Base-by-base conservation (phyloP, 2,888 invertebrate species). In the Tachina lurida region DNA sequence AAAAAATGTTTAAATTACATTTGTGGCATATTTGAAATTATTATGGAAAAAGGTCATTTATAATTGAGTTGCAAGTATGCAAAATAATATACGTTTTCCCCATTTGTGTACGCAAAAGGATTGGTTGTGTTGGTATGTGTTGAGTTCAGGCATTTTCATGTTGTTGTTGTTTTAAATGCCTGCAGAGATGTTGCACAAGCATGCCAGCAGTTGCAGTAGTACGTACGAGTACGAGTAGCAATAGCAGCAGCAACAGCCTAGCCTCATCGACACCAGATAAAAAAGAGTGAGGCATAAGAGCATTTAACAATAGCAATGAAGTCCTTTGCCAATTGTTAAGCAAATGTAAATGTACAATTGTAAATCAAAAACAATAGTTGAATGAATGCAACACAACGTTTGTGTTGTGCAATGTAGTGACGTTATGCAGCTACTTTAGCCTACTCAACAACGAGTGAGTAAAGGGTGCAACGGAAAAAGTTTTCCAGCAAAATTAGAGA, bases 281-380 rank as follows among this genome's bases (percentile, higher is more conserved):
- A 68, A 52, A 19, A 56, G 41, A 65, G 49, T 54, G 15, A 22
- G 19, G 60, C 22, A 58, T 65, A 43, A 47, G 31, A 77, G 62
- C 49, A 79, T 86, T 83, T 70, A 85, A 86, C 86, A 86, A 86
- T 76, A 73, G 79, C 83, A 83, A 65, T 78, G 73, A 73, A 79
- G 83, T 83, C 86, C 83, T 86, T 86, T 86, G 83, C 86, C 86
- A 83, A 86, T 86, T 86, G 86, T 83, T 83, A 43, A 78, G 76
- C 79, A 86, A 86, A 83, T 82, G 82, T 82, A 86, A 86, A 86
- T 86, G 79, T 73, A 80, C 83, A 86, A 83, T 86, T 83, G 86
- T 86, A 80, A 80, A 86, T 83, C 83, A 76, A 73, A 83, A 83
- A 86, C 86, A 83, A 86, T 83, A 73, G 79, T 15, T 76, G 67